phyloP scores from a whole-genome alignment of 1,140 invertebrate genomes.

The Aphelinus certus region DNA sequence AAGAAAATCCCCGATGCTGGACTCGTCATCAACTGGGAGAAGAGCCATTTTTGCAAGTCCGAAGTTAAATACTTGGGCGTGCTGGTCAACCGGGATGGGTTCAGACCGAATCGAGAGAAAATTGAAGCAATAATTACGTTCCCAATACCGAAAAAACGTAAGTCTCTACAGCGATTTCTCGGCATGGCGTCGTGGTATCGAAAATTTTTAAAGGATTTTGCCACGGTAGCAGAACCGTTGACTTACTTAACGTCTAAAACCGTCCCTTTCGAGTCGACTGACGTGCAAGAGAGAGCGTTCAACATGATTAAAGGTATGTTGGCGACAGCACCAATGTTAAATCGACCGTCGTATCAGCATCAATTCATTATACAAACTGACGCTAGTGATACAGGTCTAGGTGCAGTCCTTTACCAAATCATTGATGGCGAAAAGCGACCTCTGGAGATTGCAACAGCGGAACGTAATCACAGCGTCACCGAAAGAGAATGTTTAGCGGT shows the following conservation, averaged over 20 bases:
- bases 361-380: background rate
- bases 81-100: background rate
- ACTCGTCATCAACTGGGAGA: conserved; percentile 3
- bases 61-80: conserved; percentile 7
- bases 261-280: background rate
- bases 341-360: background rate
- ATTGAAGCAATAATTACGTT: background rate
- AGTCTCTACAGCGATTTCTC: background rate
- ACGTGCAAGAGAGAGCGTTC: background rate
- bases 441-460: background rate
- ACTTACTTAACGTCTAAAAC: background rate
- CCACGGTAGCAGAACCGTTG: no score
- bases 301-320: background rate
- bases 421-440: conserved; percentile 5
- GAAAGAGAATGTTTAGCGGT: conserved; percentile 18
- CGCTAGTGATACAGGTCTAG: background rate
- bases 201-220: no score
- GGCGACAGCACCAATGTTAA: background rate
- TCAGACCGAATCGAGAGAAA: background rate
- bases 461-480: background rate
- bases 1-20: conserved; percentile 1
- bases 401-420: background rate
- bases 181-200: background rate
- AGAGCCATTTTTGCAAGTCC: conserved; percentile 1
- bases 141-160: conserved; percentile 1